Evolutionary conservation across 2,888 invertebrate species (phyloP), one percentile per base, ranked within the genome.

Genomic region (Ophioninae sp.): DNA sequence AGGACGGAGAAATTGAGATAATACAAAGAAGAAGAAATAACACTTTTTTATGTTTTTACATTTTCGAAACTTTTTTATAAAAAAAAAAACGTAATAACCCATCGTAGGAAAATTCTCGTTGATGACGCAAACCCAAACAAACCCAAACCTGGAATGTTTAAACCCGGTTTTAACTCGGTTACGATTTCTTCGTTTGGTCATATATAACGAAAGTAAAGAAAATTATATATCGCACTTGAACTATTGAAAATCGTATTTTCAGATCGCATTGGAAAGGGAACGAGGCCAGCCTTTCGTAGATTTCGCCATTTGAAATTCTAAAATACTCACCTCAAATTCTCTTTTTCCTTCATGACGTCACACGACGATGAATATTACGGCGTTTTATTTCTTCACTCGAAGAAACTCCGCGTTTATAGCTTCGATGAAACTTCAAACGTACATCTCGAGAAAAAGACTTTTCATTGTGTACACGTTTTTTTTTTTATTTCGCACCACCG

Each of bases 331-430:
- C 76, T 68, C 67, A 72, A 79, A 58, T 82, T 56, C 59, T 44
- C 59, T 64, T 67, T 71, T 51, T 80, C 77, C 63, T 69, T 80
- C 83, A 83, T 83, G 61, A 58, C 59, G 63, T 59, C 64, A 69
- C 68, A 22, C 67, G 22, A 20, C 51, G 61, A 30, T 20, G 44
- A 73, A 69, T 71, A 69, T n/a, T 10, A 64, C 10, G 39, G 41
- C 17, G 20, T 67, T 65, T 41, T 39, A n/a, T 61, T 44, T 41
- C 3, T 37, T 10, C 71, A 59, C 39, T 20, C n/a, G 10, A 37
- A 64, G 61, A 51, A 22, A 51, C 13, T 7, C n/a, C 22, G 10
- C 69, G 20, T 59, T 59, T 59, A 56, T 65, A 64, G 44, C 39
- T 8, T 17, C n/a, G 17, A 56, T 20, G 17, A 71, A 71, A 22